A percentile compares a stretch with the other conserved stretches of the same genome.
Evolutionary conservation across 2,888 invertebrate genomes (phyloP).

Genomic region (Rhimphoctona megacephalus): DNA sequence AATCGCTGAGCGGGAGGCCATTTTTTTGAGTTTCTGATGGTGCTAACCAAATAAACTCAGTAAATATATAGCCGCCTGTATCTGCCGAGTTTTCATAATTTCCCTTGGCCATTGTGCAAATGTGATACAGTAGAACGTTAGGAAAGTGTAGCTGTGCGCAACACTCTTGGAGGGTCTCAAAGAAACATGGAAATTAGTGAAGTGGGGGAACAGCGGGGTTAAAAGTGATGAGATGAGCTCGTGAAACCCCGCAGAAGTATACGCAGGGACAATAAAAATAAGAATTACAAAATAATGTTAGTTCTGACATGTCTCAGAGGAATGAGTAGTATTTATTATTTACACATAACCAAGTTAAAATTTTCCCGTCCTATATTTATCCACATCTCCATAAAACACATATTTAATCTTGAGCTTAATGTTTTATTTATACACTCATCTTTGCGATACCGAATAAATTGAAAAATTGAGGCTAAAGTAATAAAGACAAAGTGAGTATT

Average conservation of each 20-base stretch:
- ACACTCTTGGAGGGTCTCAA: too few relatives aligned
- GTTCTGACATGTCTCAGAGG: neutral
- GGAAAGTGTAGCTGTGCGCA: too few relatives aligned
- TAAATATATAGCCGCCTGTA: too few relatives aligned
- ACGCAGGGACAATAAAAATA: neutral
- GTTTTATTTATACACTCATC: constrained; percentile 23
- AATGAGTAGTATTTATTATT: neutral
- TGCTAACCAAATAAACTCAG: too few relatives aligned
- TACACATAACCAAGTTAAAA: neutral
- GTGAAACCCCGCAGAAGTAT: neutral
- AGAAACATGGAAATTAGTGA: too few relatives aligned
- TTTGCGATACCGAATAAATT: constrained; percentile 17
- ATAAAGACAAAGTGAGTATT: constrained; percentile 17
- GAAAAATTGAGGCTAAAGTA: constrained; percentile 35
- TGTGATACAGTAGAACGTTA: too few relatives aligned
- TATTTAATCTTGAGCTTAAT: constrained; percentile 9
- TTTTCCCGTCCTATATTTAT: constrained; percentile 27
- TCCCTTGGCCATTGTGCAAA: too few relatives aligned
- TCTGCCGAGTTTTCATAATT: too few relatives aligned
- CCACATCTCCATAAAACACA: constrained; percentile 21
- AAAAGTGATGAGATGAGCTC: too few relatives aligned
- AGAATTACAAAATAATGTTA: neutral
- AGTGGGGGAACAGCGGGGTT: too few relatives aligned
- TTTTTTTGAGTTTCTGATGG: too few relatives aligned
- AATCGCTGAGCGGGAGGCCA: too few relatives aligned